Evolutionary conservation across 2,888 invertebrate species (phyloP).

Genomic region (Hetaerina titia): DNA sequence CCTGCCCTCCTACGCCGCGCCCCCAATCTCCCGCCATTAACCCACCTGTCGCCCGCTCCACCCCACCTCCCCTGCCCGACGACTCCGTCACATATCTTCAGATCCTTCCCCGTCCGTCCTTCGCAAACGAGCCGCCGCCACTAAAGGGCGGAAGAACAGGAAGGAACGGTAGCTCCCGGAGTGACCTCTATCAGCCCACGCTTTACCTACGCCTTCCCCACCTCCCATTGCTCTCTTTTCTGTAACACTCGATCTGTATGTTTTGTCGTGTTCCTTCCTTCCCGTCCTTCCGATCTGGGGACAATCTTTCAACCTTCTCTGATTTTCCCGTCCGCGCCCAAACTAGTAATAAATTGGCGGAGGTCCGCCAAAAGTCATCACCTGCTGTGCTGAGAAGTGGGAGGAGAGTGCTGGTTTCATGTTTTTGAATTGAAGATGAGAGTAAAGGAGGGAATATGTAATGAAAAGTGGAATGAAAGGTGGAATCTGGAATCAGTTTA

Average conservation of each 20-base stretch:
- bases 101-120: conserved; percentile 11
- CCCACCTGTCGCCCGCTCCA: neutral
- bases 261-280: neutral
- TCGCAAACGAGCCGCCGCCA: neutral
- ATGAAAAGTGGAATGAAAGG: too few relatives aligned
- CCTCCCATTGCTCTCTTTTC: conserved; percentile 13
- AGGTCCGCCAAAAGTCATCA: too few relatives aligned
- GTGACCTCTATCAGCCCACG: conserved; percentile 45
- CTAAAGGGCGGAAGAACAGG: conserved; percentile 25
- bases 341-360: too few relatives aligned
- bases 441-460: too few relatives aligned
- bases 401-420: too few relatives aligned
- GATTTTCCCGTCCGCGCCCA: neutral
- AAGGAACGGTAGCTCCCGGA: neutral
- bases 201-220: neutral
- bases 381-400: too few relatives aligned
- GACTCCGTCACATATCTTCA: conserved; percentile 1
- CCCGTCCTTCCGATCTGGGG: neutral
- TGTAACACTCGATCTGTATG: neutral
- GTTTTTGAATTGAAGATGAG: too few relatives aligned
- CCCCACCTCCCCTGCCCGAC: neutral
- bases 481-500: too few relatives aligned
- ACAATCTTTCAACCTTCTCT: neutral
- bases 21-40: neutral
- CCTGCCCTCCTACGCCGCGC: neutral